Percentiles rank a stretch among this genome's conserved stretches.
These are phyloP conservation scores for Rhorus exstirpatorius DNA, from an alignment of 2,888 invertebrate species.

Conservation along the genomic window DNA sequence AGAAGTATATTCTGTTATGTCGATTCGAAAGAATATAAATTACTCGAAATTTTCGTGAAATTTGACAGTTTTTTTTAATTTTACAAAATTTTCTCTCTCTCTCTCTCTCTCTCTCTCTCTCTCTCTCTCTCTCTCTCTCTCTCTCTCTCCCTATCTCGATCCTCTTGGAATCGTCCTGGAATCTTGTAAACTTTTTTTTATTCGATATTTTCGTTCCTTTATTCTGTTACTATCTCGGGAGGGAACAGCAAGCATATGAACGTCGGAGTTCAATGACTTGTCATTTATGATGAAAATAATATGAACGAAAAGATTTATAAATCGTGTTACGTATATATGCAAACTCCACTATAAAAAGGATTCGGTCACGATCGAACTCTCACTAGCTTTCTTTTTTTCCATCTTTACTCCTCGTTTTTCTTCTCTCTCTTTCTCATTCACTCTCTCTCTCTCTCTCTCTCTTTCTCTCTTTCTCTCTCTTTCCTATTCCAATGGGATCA, in stretches of 20 bases:
- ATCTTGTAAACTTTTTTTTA: not conserved
- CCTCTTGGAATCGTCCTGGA: no score
- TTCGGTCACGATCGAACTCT: constrained; percentile 35
- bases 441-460: not conserved
- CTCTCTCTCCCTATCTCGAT: no score
- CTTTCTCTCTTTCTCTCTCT: not conserved
- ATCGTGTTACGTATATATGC: constrained; percentile 17
- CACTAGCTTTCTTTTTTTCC: constrained; percentile 39
- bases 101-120: no score
- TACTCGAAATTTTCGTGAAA: no score
- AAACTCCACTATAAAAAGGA: constrained; percentile 44
- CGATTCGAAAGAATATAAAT: no score
- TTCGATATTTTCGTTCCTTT: constrained; percentile 1
- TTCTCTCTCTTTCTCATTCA: not conserved
- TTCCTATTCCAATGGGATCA: constrained; percentile 27
- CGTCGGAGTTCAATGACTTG: constrained; percentile 48
- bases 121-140: no score
- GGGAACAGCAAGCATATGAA: constrained; percentile 1
- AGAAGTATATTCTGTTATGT: no score
- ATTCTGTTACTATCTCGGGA: constrained; percentile 17
- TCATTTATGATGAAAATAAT: constrained; percentile 7
- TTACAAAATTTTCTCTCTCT: no score
- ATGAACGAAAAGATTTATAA: constrained; percentile 29
- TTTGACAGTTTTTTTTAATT: no score
- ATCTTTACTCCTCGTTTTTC: constrained; percentile 13